Evolutionary conservation across 1,140 invertebrate genomes (phyloP), one percentile per base, ranked within the genome.

Genomic region (Drosophila repletoides): DNA sequence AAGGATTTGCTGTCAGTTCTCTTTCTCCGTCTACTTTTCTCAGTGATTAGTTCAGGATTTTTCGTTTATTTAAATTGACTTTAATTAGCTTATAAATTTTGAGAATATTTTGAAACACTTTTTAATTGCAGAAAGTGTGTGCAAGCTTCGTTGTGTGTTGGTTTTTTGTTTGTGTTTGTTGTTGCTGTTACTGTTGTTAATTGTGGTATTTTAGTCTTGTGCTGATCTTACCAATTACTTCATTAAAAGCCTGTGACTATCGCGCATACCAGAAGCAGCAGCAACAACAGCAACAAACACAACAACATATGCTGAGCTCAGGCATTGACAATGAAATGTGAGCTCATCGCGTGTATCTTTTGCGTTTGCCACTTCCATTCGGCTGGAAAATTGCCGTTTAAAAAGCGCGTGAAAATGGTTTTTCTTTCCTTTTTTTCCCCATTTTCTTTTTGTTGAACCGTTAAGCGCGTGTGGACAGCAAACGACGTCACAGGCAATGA

Each of bases 241-340:
- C 58, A 84, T 74, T 74, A 77, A 63, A 74, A 63, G 60, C 51
- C 17, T 29, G 12, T 21, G 67, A 55, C 48, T 64, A 66, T 51
- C 46, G 40, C 7, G 31, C 40, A 63, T 46, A 3, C 29, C 24
- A 33, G 22, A 36, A 28, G 10, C 33, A 36, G 22, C 58, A 48
- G 4, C 33, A 17, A 24, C 49, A 28, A 9, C 52, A 49, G 41
- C 60, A 31, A 41, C 59, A 60, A 38, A 53, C 64, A 29, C 63
- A 48, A 49, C 28, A 43, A 29, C 36, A 28, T 41, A 6, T 26
- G 31, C 51, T 40, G 43, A 65, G 38, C 26, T 38, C 22, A 74
- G 56, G 38, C 72, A 73, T 59, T 83, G 79, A 74, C 79, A 83
- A 84, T 83, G 79, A 83, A 84, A 83, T 84, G 79, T 83, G 79